A percentile compares a stretch with the other conserved stretches of the same genome.
phyloP scores from a whole-genome alignment of 1,140 invertebrate species.

The Pachypsylla venusta region DNA sequence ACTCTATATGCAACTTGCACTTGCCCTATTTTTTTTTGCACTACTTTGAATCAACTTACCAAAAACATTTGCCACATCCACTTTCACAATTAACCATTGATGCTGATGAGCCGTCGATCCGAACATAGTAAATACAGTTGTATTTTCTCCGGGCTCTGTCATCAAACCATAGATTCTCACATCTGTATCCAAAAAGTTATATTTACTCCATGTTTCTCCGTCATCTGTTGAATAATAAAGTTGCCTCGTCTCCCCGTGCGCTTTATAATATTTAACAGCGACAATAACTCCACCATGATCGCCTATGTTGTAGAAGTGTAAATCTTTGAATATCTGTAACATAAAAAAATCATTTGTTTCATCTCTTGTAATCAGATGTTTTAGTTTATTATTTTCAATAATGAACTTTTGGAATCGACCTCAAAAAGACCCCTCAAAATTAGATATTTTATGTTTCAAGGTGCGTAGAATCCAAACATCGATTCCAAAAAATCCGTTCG shows the following conservation, averaged over 20 bases:
- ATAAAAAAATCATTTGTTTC: too few relatives aligned
- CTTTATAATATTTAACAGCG: constrained; percentile 64
- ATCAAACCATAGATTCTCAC: constrained; percentile 69
- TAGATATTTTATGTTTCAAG: too few relatives aligned
- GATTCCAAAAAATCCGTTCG: too few relatives aligned
- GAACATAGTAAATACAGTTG: constrained; percentile 80
- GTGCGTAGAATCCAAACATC: too few relatives aligned
- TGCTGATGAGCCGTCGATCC: constrained; percentile 59
- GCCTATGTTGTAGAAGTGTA: constrained; percentile 75
- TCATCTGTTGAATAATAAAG: constrained; percentile 75
- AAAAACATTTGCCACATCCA: constrained; percentile 59
- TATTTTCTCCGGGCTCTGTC: constrained; percentile 83
- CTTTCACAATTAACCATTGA: constrained; percentile 74
- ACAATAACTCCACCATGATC: constrained; percentile 80
- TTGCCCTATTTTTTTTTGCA: background rate
- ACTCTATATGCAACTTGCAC: background rate
- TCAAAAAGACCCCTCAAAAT: too few relatives aligned
- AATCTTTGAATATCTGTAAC: constrained; percentile 50
- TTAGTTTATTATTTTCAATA: too few relatives aligned
- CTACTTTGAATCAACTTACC: constrained; percentile 29
- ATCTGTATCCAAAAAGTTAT: constrained; percentile 52
- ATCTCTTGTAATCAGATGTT: too few relatives aligned
- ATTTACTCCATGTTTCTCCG: constrained; percentile 59
- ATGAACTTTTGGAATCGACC: too few relatives aligned
- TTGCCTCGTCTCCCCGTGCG: constrained; percentile 51